Base-by-base conservation (phyloP, 2,888 invertebrate genomes). In the Falcaria lacertinaria region DNA sequence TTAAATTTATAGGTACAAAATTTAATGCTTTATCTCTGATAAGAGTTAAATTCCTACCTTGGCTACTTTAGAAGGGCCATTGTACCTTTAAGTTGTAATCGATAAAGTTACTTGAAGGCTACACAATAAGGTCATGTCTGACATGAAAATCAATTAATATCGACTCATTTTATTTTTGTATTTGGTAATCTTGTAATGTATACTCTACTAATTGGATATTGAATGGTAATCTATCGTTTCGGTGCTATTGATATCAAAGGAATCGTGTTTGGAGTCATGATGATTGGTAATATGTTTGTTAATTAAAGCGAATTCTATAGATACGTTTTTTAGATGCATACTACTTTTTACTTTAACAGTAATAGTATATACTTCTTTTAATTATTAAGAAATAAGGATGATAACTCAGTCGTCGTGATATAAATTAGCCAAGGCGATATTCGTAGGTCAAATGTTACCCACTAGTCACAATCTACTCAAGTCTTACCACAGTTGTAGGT, bases 11-110 rank as follows among this genome's bases (percentile, higher is more conserved):
- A 28, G 11, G 28, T 11, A 28, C 28, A 28, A 11, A 28, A 28
- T 28, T 28, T 11, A 7, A 11, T 28, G 28, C 11, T 28, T 28
- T 28, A 28, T 28, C 28, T 28, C 11, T 28, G 11, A 28, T 28
- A 28, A 28, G n/a, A n/a, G 1, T 28, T 28, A 11, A 28, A 28
- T 28, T 22, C 22, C 35, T 13, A 36, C 75, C 77, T 73, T 74
- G 75, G 69, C 64, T 67, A 66, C 59, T 56, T 63, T 76, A 68
- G 66, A 75, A 78, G 74, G 75, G 69, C 66, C 40, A 50, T 55
- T 37, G 37, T 37, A 37, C 7, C 15, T 36, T 19, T 37, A 22
- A 37, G 19, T 22, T 37, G 14, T 37, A 37, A 37, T 37, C 37
- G 19, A 37, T 37, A 15, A 22, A 28, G 28, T 11, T 1, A 14